Evolutionary conservation across 1,140 invertebrate genomes (phyloP).

Genomic region (Drosophila insularis): DNA sequence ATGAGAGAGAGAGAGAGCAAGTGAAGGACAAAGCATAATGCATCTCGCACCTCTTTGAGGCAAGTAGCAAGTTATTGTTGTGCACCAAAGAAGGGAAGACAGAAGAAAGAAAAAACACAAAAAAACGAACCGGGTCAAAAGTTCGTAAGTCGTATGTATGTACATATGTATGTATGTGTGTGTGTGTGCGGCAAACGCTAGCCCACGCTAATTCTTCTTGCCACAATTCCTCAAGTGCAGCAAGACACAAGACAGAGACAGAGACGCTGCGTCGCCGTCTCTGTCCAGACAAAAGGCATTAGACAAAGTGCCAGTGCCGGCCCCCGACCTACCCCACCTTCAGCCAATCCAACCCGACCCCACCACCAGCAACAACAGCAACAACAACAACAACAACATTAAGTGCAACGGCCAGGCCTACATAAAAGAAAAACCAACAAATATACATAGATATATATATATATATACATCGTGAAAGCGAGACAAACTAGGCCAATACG

Average conservation of each 20-base stretch:
- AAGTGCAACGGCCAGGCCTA: conserved; percentile 49
- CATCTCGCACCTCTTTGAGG: too few species aligned
- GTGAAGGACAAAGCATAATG: too few species aligned
- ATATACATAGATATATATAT: background rate
- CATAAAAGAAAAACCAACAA: conserved; percentile 11
- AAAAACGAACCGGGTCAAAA: conserved; percentile 69
- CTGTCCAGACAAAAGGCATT: conserved; percentile 33
- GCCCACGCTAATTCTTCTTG: conserved; percentile 57
- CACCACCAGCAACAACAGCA: too few species aligned
- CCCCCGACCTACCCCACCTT: background rate
- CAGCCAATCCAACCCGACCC: too few species aligned
- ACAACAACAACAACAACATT: background rate
- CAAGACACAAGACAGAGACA: conserved; percentile 18
- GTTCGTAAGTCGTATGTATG: conserved; percentile 47
- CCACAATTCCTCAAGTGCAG: conserved; percentile 69
- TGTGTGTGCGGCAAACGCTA: conserved; percentile 40
- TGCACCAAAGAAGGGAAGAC: conserved; percentile 9
- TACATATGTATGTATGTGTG: too few species aligned
- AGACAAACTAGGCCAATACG: conserved; percentile 77
- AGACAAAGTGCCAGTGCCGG: conserved; percentile 23
- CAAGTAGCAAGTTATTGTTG: too few species aligned
- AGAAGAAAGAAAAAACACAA: conserved; percentile 10
- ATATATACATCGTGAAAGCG: conserved; percentile 17
- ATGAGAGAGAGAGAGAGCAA: conserved; percentile 27
- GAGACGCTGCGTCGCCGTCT: conserved; percentile 42